phyloP scores from a whole-genome alignment of 92 coral and sea anemone genomes.

The Porites lobata region DNA sequence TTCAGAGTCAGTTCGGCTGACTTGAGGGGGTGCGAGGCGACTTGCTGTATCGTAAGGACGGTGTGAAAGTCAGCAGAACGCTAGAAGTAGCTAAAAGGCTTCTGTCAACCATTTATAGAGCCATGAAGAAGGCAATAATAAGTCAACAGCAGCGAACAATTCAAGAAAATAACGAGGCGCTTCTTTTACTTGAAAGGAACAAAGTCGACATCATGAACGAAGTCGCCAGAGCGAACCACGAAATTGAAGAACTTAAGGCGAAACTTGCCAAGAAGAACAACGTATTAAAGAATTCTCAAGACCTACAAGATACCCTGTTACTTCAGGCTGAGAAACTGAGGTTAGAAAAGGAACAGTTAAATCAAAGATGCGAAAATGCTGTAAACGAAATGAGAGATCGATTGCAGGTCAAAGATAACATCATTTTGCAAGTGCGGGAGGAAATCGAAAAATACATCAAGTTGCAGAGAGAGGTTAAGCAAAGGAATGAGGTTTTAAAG shows the following conservation, averaged over 20 bases:
- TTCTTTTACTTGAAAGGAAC: slow-evolving; percentile 32
- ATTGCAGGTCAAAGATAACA: slow-evolving; percentile 23
- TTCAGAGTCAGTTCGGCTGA: no score
- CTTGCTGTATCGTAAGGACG: no score
- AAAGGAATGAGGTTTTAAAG: slow-evolving; percentile 43
- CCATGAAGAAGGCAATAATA: slow-evolving; percentile 27
- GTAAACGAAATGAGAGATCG: slow-evolving; percentile 44
- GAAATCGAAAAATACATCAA: slow-evolving; percentile 34
- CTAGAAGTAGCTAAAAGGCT: neutral
- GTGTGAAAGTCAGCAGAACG: neutral
- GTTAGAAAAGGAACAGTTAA: slow-evolving; percentile 48
- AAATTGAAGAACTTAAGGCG: slow-evolving; percentile 43
- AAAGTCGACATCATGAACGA: slow-evolving; percentile 53
- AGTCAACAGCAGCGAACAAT: slow-evolving; percentile 31
- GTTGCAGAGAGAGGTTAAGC: slow-evolving; percentile 28
- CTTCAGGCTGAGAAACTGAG: slow-evolving; percentile 55
- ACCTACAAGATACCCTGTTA: slow-evolving; percentile 34
- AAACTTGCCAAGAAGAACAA: slow-evolving; percentile 49
- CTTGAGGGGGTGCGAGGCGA: no score
- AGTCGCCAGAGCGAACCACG: slow-evolving; percentile 55
- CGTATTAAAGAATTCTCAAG: slow-evolving; percentile 29
- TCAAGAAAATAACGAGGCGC: slow-evolving; percentile 25
- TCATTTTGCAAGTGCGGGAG: slow-evolving; percentile 28
- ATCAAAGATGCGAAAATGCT: slow-evolving; percentile 46
- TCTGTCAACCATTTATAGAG: neutral